A percentile compares a stretch with the other conserved stretches of the same genome.
Conservation (phyloP, 37 sponge, comb jelly and placozoan genomes). For the Chondrilla cf. caribensis region DNA sequence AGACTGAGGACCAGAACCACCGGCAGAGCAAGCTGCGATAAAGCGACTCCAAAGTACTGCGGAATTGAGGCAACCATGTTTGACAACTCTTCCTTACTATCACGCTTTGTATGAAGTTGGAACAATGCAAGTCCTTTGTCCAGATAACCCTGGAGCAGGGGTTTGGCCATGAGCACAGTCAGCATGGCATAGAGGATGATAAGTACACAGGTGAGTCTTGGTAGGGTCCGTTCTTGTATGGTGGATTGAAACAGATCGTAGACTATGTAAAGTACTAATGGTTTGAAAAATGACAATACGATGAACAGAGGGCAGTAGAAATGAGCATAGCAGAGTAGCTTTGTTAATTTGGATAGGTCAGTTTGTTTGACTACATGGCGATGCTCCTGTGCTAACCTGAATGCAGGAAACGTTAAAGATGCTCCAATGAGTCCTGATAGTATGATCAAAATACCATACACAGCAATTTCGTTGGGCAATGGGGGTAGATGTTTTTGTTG, state of each 20-base stretch:
- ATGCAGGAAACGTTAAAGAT: not conserved
- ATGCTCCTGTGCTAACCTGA: not conserved
- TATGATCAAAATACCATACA: not conserved
- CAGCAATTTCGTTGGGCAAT: not conserved
- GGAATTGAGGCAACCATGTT: not conserved
- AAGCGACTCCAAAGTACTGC: not conserved
- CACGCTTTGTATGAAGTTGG: no score
- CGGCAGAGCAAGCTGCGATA: not conserved
- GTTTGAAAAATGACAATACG: not conserved
- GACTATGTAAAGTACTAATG: not conserved
- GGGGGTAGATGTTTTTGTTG: not conserved
- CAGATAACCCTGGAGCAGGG: not conserved
- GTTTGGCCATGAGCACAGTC: not conserved
- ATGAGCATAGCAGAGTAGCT: not conserved
- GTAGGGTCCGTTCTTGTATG: not conserved
- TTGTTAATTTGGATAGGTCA: not conserved
- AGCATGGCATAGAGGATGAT: not conserved
- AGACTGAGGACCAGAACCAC: no score
- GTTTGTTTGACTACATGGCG: not conserved
- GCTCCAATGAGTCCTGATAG: not conserved
- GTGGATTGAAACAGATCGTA: not conserved
- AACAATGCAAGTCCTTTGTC: not conserved
- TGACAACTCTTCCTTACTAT: no score
- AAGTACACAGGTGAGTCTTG: not conserved
- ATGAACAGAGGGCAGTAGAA: not conserved